Evolutionary conservation across 2,888 invertebrate species (phyloP).

Genomic region (Eustalomyia histrio): DNA sequence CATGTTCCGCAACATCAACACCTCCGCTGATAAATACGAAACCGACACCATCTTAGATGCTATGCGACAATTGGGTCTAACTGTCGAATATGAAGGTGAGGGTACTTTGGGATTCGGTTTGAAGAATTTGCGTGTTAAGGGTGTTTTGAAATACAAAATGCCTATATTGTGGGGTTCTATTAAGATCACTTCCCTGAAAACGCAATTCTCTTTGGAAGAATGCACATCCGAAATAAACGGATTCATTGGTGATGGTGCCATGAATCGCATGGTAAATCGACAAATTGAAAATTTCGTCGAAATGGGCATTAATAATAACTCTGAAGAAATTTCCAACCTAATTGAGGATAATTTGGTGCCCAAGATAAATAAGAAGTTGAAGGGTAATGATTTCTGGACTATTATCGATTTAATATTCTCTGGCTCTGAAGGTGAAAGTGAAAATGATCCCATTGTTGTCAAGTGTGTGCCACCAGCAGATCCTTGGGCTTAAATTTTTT

Average conservation of each 20-base stretch:
- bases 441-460: constrained; percentile 72
- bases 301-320: constrained; percentile 71
- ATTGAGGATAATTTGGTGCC: constrained; percentile 73
- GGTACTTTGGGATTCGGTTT: constrained; percentile 73
- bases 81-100: constrained; percentile 73
- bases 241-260: constrained; percentile 70
- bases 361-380: constrained; percentile 71
- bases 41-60: constrained; percentile 73
- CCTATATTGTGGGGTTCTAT: constrained; percentile 76
- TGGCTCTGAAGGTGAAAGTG: constrained; percentile 69
- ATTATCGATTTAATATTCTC: constrained; percentile 70
- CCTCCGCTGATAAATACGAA: constrained; percentile 71
- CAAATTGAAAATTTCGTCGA: constrained; percentile 71
- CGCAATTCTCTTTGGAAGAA: constrained; percentile 69
- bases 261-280: constrained; percentile 71
- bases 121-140: constrained; percentile 71
- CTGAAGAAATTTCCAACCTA: constrained; percentile 69
- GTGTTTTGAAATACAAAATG: constrained; percentile 72
- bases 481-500: constrained; percentile 73
- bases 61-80: constrained; percentile 70
- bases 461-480: constrained; percentile 72
- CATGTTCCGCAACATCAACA: constrained; percentile 71
- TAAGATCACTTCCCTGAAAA: constrained; percentile 73
- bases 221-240: constrained; percentile 73
- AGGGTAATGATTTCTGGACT: constrained; percentile 75